Base-by-base conservation (phyloP, 2,797 vertebrate genomes). In the Mastacembelus armatus region DNA sequence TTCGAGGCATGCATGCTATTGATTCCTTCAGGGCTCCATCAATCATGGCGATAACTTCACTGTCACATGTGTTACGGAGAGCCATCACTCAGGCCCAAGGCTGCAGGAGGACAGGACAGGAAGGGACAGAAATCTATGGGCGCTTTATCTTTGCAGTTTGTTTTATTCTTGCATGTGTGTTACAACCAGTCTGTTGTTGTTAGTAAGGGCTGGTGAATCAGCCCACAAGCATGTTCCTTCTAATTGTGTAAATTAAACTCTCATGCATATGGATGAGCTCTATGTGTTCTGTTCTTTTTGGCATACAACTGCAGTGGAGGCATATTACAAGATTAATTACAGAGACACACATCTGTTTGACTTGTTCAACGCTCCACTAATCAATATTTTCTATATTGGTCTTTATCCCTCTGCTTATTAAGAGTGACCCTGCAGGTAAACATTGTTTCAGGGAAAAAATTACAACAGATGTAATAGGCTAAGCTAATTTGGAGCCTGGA, bases 21-120 rank as follows among this genome's bases (percentile, higher is more conserved):
- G 91, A 93, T 93, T 92, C 82, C 85, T 81, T 35, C 36, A 43
- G 76, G 88, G 80, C 65, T 36, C 64, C 77, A 92, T 93, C 88
- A 85, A 88, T 93, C 89, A 89, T 7, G 40, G 71, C 65, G 52
- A 75, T 90, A 90, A 92, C 80, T 87, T 81, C 67, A 40, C 58
- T 47, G 51, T 89, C 88, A 72, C 83, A 76, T 80, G 79, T 83
- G 83, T 90, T 89, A 87, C 74, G 58, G 85, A 87, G 77, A 80
- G 76, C 78, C 85, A 89, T 90, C 80, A 40, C 66, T 92, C 83
- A 91, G 72, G 42, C 69, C 55, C 4, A 15, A 35, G 24, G 66
- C 65, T 42, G 52, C 1, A 12, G 26, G 52, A 60, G 56, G 55
- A 55, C 15, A 18, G 49, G 49, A 56, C 43, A 35, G 71, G 51